Evolutionary conservation across 2,113 vertebrate genomes (phyloP).

Genomic region (Saccopteryx leptura): DNA sequence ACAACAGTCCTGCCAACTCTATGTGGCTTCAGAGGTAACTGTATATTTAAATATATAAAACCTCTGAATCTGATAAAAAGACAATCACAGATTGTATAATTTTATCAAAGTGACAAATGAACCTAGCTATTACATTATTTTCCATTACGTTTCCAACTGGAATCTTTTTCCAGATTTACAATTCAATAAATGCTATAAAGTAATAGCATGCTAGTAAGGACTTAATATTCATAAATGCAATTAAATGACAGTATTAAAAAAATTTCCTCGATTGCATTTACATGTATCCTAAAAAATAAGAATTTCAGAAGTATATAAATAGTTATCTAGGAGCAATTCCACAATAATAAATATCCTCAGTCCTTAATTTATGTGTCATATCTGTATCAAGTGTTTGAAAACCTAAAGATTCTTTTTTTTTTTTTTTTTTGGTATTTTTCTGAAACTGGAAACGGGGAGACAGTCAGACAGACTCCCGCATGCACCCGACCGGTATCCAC

Average conservation of each 20-base stretch:
- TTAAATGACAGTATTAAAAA: background rate
- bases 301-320: constrained; percentile 6
- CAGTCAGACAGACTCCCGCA: too few relatives aligned
- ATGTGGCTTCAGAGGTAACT: constrained; percentile 34
- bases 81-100: constrained; percentile 25
- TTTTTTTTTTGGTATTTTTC: too few relatives aligned
- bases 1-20: background rate
- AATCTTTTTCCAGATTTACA: constrained; percentile 44
- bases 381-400: background rate
- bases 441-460: too few relatives aligned
- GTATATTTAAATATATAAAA: constrained; percentile 54
- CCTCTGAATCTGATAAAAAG: constrained; percentile 53
- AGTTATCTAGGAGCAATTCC: background rate
- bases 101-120: constrained; percentile 2
- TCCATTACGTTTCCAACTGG: background rate
- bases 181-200: constrained; percentile 18
- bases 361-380: constrained; percentile 44
- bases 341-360: background rate
- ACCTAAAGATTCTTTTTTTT: background rate
- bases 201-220: background rate
- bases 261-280: constrained; percentile 20
- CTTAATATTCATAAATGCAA: constrained; percentile 60
- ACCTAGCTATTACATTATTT: constrained; percentile 53
- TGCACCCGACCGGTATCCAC: too few relatives aligned
- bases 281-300: background rate